These are phyloP conservation scores for Zaprionus obscuricornis DNA, from an alignment of 2,888 invertebrate genomes.

Conservation along the genomic window DNA sequence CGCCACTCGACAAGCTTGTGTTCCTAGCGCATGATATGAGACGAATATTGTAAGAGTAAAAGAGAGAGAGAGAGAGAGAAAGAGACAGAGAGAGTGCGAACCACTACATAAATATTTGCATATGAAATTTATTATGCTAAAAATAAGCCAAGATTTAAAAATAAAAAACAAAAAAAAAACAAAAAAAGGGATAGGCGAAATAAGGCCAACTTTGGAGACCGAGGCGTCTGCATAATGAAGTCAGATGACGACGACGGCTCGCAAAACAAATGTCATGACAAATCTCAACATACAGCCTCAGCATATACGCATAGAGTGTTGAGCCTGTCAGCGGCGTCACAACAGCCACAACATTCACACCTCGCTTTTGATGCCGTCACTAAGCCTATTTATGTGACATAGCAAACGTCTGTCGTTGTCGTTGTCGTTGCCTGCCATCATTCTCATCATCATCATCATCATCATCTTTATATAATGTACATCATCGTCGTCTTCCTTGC, in stretches of 20 bases:
- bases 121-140: constrained; percentile 82
- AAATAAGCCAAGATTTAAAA: constrained; percentile 82
- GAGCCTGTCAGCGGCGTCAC: constrained; percentile 20
- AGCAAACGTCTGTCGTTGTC: constrained; percentile 23
- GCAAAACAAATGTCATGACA: constrained; percentile 75
- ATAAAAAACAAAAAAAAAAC: background rate
- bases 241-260: constrained; percentile 10
- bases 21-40: constrained; percentile 27
- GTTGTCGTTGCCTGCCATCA: no score
- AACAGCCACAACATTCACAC: constrained; percentile 65
- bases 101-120: constrained; percentile 79
- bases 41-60: constrained; percentile 7
- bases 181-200: constrained; percentile 39
- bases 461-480: no score
- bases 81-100: constrained; percentile 8
- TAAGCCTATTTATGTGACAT: constrained; percentile 62
- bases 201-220: constrained; percentile 66
- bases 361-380: constrained; percentile 34
- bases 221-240: constrained; percentile 64
- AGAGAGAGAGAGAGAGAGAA: constrained; percentile 13
- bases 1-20: constrained; percentile 56
- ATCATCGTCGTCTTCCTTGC: constrained; percentile 44
- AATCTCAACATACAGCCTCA: constrained; percentile 30
- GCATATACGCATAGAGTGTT: no score
- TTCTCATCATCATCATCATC: background rate